Conservation (phyloP, 2,113 vertebrate genomes). For the Pollachius pollachius region DNA sequence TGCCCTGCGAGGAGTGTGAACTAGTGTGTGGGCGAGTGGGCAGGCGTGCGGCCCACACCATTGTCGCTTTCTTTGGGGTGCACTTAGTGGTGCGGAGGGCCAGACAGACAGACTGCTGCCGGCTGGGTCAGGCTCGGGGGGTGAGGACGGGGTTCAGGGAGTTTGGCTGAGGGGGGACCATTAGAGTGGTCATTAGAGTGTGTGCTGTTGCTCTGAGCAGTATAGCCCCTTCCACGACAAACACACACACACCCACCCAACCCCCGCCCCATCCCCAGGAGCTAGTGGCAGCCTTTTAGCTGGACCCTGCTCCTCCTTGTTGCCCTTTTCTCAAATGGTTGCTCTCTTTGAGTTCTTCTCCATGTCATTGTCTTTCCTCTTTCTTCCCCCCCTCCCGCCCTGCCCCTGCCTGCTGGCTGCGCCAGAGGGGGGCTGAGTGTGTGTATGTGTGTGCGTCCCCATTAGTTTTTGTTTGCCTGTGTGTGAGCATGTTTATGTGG, state of each 20-base stretch:
- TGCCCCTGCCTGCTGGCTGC: slow-evolving; percentile 22
- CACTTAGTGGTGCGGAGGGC: neutral
- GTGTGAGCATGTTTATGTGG: neutral
- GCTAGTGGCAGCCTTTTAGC: slow-evolving; percentile 63
- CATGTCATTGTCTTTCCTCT: slow-evolving; percentile 1
- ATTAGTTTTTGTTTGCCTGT: neutral
- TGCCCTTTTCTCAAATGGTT: slow-evolving; percentile 25
- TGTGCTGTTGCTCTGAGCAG: slow-evolving; percentile 44
- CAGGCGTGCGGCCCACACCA: too few relatives aligned
- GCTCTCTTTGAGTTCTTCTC: slow-evolving; percentile 36
- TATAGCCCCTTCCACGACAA: neutral
- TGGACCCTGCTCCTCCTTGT: slow-evolving; percentile 28
- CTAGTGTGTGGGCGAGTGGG: too few relatives aligned
- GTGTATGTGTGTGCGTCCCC: slow-evolving; percentile 7
- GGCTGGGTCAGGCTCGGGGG: neutral
- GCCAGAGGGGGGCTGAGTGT: slow-evolving; percentile 30
- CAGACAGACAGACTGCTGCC: slow-evolving; percentile 28
- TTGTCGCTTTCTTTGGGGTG: neutral
- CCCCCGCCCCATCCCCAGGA: neutral
- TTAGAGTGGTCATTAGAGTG: slow-evolving; percentile 52
- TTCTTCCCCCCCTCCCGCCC: slow-evolving; percentile 8
- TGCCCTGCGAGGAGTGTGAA: too few relatives aligned
- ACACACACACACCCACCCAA: neutral
- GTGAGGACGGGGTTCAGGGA: neutral
- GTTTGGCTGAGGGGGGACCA: slow-evolving; percentile 39